These are phyloP conservation scores for Sitta carolinensis DNA, from an alignment of 2,797 vertebrate genomes.

Conservation along the genomic window DNA sequence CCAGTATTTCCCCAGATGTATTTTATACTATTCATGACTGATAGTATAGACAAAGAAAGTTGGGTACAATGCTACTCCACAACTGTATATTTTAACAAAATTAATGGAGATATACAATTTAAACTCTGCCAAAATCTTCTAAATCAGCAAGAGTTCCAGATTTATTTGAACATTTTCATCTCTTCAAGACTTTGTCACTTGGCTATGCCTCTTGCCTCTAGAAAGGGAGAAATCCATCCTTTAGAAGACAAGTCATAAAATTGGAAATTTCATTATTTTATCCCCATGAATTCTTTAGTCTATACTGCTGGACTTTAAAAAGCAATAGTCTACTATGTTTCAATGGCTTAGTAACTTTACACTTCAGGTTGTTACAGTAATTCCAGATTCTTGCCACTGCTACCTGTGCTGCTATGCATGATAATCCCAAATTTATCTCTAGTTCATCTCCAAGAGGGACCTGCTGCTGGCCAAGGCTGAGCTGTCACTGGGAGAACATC, in stretches of 20 bases:
- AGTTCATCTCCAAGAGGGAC: not conserved
- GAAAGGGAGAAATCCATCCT: fast-evolving
- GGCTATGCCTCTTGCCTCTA: not conserved
- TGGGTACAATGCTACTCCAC: not conserved
- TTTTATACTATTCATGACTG: not conserved
- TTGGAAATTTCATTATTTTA: not conserved
- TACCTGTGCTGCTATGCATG: not conserved
- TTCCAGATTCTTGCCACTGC: not conserved
- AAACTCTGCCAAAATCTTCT: not conserved
- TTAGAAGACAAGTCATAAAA: not conserved
- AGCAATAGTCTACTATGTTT: not conserved
- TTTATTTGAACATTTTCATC: not conserved
- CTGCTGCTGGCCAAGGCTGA: not conserved
- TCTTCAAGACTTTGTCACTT: not conserved
- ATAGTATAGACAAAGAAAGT: not conserved
- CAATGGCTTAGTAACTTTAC: not conserved
- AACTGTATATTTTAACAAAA: not conserved
- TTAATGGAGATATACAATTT: not conserved
- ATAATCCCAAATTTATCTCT: not conserved
- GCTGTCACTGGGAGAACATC: not conserved
- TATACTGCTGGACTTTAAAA: not conserved
- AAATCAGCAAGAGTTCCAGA: not conserved
- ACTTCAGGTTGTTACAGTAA: not conserved
- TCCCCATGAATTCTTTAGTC: not conserved
- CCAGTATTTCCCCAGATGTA: not conserved